Percentiles rank a stretch among this genome's conserved stretches.
Evolutionary conservation across 1,140 invertebrate genomes (phyloP).

Genomic region (Lasioglossum albipes): DNA sequence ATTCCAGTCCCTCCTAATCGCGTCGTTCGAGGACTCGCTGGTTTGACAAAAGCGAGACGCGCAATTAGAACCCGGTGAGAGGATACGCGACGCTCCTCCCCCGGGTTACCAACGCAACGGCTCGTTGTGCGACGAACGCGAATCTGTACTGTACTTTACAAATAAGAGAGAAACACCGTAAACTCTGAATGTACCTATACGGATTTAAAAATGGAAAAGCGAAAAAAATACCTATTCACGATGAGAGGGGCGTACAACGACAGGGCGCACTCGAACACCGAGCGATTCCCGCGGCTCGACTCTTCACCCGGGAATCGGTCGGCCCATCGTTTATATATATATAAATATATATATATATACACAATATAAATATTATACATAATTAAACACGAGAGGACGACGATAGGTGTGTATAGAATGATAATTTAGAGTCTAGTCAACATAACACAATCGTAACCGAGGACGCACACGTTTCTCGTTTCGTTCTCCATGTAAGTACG

Average conservation of each 20-base stretch:
- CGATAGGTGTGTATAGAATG: constrained; percentile 66
- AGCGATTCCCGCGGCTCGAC: background rate
- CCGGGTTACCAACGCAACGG: background rate
- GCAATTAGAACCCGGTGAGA: background rate
- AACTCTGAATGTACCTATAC: constrained; percentile 62
- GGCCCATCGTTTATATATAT: constrained; percentile 34
- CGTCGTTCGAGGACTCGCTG: background rate
- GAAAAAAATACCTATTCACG: background rate
- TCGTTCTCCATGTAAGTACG: constrained; percentile 6
- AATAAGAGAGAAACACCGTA: constrained; percentile 35
- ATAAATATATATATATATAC: constrained; percentile 12
- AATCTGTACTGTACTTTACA: constrained; percentile 56
- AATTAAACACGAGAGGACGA: constrained; percentile 49
- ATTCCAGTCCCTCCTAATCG: constrained; percentile 10
- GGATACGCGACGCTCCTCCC: background rate
- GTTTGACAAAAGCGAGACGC: background rate
- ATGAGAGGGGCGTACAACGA: background rate
- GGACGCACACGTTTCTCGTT: constrained; percentile 58
- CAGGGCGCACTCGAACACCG: constrained; percentile 3
- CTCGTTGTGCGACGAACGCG: constrained; percentile 4
- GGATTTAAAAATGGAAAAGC: constrained; percentile 23
- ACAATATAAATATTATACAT: constrained; percentile 47
- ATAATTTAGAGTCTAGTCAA: constrained; percentile 75
- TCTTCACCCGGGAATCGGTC: background rate
- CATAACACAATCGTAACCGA: constrained; percentile 69